These are phyloP conservation scores for Palaemon carinicauda DNA, from an alignment of 1,140 invertebrate genomes.

Conservation along the genomic window DNA sequence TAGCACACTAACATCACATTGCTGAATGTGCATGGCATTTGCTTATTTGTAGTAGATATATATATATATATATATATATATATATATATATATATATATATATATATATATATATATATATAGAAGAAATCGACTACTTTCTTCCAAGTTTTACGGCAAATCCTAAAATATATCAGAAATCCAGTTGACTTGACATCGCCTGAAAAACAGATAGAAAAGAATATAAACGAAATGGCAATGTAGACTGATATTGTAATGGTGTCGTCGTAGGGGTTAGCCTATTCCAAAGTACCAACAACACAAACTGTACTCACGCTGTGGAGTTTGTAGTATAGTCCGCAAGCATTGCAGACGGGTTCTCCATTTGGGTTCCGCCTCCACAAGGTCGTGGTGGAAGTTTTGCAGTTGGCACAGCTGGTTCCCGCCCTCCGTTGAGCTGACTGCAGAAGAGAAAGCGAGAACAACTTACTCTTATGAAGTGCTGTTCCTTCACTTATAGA, in stretches of 20 bases:
- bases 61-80: not conserved
- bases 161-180: too few species aligned
- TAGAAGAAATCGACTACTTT: not conserved
- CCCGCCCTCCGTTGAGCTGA: slow-evolving; percentile 85
- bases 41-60: too few species aligned
- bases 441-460: slow-evolving; percentile 69
- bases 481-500: not conserved
- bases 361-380: slow-evolving; percentile 97
- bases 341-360: slow-evolving; percentile 97
- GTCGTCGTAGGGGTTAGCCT: too few species aligned
- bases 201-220: too few species aligned
- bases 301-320: slow-evolving; percentile 72
- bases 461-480: not conserved
- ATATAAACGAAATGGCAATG: too few species aligned
- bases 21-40: too few species aligned
- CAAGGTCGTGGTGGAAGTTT: slow-evolving; percentile 91
- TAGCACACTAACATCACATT: too few species aligned
- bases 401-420: slow-evolving; percentile 94
- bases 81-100: not conserved
- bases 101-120: not conserved
- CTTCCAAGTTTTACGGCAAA: too few species aligned
- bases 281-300: too few species aligned
- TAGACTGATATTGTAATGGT: too few species aligned
- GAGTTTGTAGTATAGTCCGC: slow-evolving; percentile 95
- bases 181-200: too few species aligned